These are phyloP conservation scores for Lepidostoma basale DNA, from an alignment of 1,140 invertebrate genomes.

Conservation along the genomic window DNA sequence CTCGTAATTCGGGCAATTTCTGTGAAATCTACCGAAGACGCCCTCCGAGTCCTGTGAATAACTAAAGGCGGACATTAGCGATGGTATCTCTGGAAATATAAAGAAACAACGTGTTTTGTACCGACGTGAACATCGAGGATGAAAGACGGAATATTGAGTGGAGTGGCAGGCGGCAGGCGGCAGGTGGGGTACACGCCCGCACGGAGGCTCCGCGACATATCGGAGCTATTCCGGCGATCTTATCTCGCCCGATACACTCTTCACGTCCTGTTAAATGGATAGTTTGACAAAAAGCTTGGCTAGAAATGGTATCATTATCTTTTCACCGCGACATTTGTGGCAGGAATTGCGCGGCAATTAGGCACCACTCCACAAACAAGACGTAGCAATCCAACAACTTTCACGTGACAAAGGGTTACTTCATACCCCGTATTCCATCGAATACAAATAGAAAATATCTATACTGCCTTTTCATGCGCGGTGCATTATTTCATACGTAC, in stretches of 20 bases:
- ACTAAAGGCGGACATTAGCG: slow-evolving; percentile 15
- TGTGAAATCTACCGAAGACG: no score
- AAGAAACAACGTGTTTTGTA: slow-evolving; percentile 21
- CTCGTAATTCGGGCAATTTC: no score
- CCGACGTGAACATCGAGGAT: slow-evolving; percentile 9
- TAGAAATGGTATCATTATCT: neutral
- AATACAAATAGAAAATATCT: no score
- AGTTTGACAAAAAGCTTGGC: neutral
- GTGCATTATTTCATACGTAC: no score
- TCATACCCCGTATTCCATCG: no score
- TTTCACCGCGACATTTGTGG: no score
- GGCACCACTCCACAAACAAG: no score
- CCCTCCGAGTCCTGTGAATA: slow-evolving; percentile 9
- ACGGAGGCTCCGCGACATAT: slow-evolving; percentile 7
- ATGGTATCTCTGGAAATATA: slow-evolving; percentile 27
- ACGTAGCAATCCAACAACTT: no score
- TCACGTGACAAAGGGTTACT: no score
- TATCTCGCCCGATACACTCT: neutral
- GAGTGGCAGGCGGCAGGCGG: slow-evolving; percentile 30
- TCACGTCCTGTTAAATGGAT: neutral
- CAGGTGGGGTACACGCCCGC: slow-evolving; percentile 5
- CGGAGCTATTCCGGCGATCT: slow-evolving; percentile 17
- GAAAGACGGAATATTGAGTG: slow-evolving; percentile 34
- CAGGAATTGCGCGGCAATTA: no score
- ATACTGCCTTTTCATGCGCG: no score